Evolutionary conservation across 2,797 vertebrate species (phyloP), one percentile per base, ranked within the genome.

Genomic region (Acanthurus tractus): DNA sequence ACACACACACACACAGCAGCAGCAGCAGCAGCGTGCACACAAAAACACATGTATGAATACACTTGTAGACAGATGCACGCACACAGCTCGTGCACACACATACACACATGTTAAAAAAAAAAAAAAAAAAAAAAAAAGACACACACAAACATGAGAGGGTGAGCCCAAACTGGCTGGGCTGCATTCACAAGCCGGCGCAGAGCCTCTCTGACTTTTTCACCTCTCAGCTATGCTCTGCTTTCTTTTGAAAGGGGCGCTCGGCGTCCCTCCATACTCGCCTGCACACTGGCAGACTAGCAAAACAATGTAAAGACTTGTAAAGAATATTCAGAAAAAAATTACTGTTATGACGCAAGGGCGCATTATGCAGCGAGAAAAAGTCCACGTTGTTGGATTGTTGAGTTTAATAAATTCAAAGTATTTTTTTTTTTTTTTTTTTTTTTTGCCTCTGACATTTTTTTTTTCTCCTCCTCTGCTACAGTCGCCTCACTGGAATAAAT

Each of bases 371-470:
- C 75, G 64, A 81, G 79, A 86, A 45, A 25, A 88, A 91, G 86
- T 89, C 84, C 48, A 84, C 38, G 45, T 50, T 66, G 85, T 87
- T 81, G 90, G 88, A 93, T 91, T 92, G 90, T 91, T 86, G 91
- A 92, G 88, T 93, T 94, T 94, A 95, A 95, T 95, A 90, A 92
- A 96, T 95, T 95, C 94, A 93, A 93, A 93, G 93, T 94, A 85
- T 93, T 94, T 92, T 91, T 80, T 85, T 88, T 84, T 93, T 94
- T 92, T 91, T 80, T 85, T 88, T 84, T 88, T 80, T 73, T 29
- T 29, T 29, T 88, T 80, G 70, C 84, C 77, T 77, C 83, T 88
- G 87, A 85, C 78, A 84, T 88, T 91, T 89, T 88, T 89, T 88
- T 74, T 89, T 29, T 29, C 29, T 87, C 74, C 70, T 86, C 70